These are phyloP conservation scores for Amazona guildingii DNA, from an alignment of 2,113 vertebrate genomes.

Conservation along the genomic window DNA sequence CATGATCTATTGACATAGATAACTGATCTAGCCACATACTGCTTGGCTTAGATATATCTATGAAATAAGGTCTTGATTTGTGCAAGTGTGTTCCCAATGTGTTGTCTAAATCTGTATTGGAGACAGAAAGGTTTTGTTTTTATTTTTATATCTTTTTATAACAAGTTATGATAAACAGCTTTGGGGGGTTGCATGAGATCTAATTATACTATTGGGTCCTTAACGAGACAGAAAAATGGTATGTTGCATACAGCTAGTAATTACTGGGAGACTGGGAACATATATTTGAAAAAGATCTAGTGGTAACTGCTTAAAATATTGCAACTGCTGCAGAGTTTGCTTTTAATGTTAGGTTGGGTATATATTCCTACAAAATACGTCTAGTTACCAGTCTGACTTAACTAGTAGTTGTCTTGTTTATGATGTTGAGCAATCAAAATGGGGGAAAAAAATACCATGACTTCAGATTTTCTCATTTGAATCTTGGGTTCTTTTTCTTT, in stretches of 20 bases:
- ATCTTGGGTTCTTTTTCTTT: neutral
- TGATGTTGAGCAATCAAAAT: neutral
- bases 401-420: neutral
- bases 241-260: constrained; percentile 42
- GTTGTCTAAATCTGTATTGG: neutral
- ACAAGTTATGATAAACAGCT: neutral
- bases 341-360: constrained; percentile 46
- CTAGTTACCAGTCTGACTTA: neutral
- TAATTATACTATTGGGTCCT: constrained; percentile 43
- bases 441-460: neutral
- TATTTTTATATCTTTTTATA: constrained; percentile 2
- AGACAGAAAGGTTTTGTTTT: neutral
- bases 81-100: neutral
- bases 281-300: constrained; percentile 14
- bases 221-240: constrained; percentile 58
- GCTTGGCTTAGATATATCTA: neutral
- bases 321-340: neutral
- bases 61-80: neutral
- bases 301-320: constrained; percentile 34
- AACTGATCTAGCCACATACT: neutral
- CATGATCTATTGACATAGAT: neutral
- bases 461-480: neutral
- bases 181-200: neutral
- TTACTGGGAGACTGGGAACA: constrained; percentile 44
- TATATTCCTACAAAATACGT: neutral